phyloP scores from a whole-genome alignment of 2,113 vertebrate species.

The Propithecus coquereli region DNA sequence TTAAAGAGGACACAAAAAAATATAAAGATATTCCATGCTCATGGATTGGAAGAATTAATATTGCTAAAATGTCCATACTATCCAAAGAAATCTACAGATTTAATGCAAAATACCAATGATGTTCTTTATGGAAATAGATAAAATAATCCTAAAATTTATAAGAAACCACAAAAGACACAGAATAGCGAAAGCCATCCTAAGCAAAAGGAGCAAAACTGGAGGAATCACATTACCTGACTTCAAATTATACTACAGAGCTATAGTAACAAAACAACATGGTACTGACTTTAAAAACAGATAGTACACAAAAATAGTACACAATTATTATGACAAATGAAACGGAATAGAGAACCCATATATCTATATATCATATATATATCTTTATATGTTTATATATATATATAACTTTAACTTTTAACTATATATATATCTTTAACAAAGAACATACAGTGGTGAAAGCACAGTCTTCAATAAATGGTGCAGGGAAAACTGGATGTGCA shows the following conservation, averaged over 20 bases:
- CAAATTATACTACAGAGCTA: background rate
- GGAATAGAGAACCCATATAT: background rate
- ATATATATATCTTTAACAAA: background rate
- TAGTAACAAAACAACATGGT: background rate
- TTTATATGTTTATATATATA: no score
- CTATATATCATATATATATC: no score
- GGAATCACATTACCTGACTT: background rate
- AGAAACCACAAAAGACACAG: background rate
- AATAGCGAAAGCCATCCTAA: background rate
- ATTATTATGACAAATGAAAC: background rate
- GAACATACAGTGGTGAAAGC: background rate
- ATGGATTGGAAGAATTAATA: background rate
- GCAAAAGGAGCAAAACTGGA: background rate
- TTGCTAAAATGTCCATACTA: background rate
- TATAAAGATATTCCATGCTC: background rate
- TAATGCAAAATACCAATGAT: background rate
- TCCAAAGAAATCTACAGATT: background rate
- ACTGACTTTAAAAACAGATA: background rate
- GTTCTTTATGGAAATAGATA: background rate
- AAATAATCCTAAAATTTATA: background rate
- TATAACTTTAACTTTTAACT: no score
- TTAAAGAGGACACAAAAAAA: background rate
- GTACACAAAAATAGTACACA: no score
- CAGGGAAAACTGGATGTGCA: background rate
- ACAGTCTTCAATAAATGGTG: background rate